These are phyloP conservation scores for Accipiter virgatus DNA, from an alignment of 2,113 vertebrate genomes.

Conservation along the genomic window DNA sequence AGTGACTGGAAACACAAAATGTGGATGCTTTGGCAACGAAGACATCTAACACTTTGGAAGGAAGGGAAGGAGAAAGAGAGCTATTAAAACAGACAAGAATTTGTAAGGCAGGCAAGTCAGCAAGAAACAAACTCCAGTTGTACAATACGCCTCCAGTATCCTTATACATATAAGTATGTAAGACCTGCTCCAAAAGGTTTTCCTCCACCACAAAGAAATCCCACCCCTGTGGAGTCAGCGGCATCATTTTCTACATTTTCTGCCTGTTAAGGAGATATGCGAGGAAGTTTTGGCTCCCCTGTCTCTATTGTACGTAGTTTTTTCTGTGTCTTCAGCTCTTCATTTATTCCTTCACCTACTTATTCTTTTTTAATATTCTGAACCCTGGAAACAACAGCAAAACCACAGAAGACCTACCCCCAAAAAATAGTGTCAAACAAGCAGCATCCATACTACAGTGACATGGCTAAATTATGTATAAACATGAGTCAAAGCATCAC, in stretches of 20 bases:
- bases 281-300: background rate
- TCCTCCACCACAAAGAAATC: background rate
- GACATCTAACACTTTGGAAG: background rate
- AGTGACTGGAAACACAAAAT: background rate
- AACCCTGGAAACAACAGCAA: background rate
- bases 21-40: background rate
- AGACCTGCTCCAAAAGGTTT: background rate
- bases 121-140: background rate
- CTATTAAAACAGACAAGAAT: background rate
- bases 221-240: background rate
- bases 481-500: background rate
- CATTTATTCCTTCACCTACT: background rate
- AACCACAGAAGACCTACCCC: background rate
- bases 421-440: background rate
- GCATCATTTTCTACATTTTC: background rate
- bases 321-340: background rate
- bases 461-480: background rate
- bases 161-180: accelerated
- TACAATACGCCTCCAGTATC: background rate
- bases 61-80: background rate
- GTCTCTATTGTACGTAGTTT: background rate
- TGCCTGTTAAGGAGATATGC: background rate
- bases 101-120: background rate
- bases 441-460: background rate
- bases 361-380: background rate